Conservation (phyloP, 1,140 invertebrate species). For the Drosophila carrolli region DNA sequence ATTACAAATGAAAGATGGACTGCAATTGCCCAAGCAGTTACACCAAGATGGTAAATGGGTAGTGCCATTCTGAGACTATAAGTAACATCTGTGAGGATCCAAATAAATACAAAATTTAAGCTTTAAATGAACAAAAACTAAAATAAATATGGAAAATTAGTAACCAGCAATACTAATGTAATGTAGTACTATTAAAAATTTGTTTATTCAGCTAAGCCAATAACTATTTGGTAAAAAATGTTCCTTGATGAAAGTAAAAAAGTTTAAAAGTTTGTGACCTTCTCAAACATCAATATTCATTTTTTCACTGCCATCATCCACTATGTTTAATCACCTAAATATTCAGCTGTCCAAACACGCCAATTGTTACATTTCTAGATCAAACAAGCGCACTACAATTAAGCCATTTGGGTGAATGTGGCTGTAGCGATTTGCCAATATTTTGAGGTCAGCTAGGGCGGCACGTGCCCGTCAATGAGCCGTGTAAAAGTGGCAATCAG, state of each 20-base stretch:
- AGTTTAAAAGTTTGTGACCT: too few species aligned
- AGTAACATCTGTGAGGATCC: too few species aligned
- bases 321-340: not conserved
- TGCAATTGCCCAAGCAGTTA: conserved; percentile 6
- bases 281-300: not conserved
- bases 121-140: too few species aligned
- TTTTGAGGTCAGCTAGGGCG: conserved; percentile 33
- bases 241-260: too few species aligned
- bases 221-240: not conserved
- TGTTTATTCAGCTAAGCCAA: too few species aligned
- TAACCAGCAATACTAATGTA: too few species aligned
- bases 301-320: not conserved
- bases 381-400: conserved; percentile 12
- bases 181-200: too few species aligned
- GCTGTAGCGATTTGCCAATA: conserved; percentile 26
- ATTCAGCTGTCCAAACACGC: conserved; percentile 28
- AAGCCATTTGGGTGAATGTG: conserved; percentile 6
- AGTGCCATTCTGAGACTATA: not conserved
- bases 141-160: too few species aligned
- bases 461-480: conserved; percentile 57
- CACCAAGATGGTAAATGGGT: conserved; percentile 16
- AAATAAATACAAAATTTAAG: too few species aligned
- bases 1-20: conserved; percentile 9
- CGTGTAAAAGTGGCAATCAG: conserved; percentile 57
- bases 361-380: not conserved